Evolutionary conservation across 2,113 vertebrate genomes (phyloP), one percentile per base, ranked within the genome.

Genomic region (Ondatra zibethicus): DNA sequence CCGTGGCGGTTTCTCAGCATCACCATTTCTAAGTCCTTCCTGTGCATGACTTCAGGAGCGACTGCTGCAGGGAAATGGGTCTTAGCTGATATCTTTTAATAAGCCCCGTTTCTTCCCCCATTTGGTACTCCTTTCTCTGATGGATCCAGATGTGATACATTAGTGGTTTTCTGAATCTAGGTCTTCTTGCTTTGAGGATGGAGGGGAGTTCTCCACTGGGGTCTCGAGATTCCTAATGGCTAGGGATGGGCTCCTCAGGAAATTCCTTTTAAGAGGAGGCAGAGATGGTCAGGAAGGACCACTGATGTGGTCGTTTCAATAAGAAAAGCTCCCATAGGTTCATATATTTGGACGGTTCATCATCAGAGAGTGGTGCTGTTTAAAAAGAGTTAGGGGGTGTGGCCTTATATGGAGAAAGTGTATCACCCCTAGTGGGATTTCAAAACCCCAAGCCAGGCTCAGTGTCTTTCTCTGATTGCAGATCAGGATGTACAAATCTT

Each of bases 1-100:
- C 65, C n/a, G 31, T 47, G 47, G 17, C 19, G 36, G 2, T 17
- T 6, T 2, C 4, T 65, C 65, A n/a, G 12, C 16, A 13, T 6
- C 4, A 3, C 36, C 25, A 1, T 50, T 29, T 13, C 13, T 0
- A 7, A 7, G 6, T 14, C 6, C 45, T 68, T 21, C 0, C 31
- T 36, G 0, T 5, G 11, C 12, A 11, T 0, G 39, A 8, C 39
- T 42, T 3, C 3, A 25, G 80, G 23, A 45, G 5, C 47, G 1
- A 1, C 13, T 27, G 27, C 33, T 7, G 0, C 61, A 4, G 39
- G 29, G 12, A 25, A 3, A 7, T 2, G 0, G 14, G 0, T 36
- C n/a, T 9, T 0, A 5, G 8, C 16, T 7, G 27, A 6, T 45
- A 25, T 17, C n/a, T 39, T 47, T 1, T 9, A 23, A 50, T 6